Conservation (phyloP, 1,140 invertebrate species). For the Mercenaria mercenaria region DNA sequence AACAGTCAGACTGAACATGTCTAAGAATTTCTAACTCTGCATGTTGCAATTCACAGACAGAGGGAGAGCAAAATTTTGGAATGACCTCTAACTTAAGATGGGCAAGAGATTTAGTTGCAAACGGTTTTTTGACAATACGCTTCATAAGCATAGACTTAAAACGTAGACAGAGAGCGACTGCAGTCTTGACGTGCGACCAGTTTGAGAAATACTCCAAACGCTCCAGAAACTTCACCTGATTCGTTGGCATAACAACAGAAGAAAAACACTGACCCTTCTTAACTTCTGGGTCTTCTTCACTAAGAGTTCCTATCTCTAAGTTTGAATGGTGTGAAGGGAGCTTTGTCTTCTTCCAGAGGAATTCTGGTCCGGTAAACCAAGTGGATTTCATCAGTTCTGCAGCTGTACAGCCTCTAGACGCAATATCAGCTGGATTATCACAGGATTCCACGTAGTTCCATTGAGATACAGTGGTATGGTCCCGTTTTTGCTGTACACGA, state of each 20-base stretch:
- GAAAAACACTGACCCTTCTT: not conserved
- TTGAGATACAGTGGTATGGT: conserved; percentile 43
- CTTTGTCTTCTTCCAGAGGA: not conserved
- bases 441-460: conserved; percentile 55
- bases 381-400: not conserved
- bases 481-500: conserved; percentile 31
- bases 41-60: not conserved
- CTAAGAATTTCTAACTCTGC: not conserved
- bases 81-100: not conserved
- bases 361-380: not conserved
- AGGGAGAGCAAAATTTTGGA: not conserved
- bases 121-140: not conserved
- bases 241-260: not conserved
- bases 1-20: not conserved
- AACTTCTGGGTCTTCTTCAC: not conserved
- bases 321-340: too few relatives aligned
- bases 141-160: too few relatives aligned
- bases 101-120: not conserved
- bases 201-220: not conserved
- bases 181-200: not conserved
- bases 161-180: not conserved
- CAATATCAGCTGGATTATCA: conserved; percentile 66
- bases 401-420: conserved; percentile 53
- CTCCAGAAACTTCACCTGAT: not conserved
- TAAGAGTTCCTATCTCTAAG: too few relatives aligned